phyloP scores from a whole-genome alignment of 1,140 invertebrate species.

The Drosophila suzukii region DNA sequence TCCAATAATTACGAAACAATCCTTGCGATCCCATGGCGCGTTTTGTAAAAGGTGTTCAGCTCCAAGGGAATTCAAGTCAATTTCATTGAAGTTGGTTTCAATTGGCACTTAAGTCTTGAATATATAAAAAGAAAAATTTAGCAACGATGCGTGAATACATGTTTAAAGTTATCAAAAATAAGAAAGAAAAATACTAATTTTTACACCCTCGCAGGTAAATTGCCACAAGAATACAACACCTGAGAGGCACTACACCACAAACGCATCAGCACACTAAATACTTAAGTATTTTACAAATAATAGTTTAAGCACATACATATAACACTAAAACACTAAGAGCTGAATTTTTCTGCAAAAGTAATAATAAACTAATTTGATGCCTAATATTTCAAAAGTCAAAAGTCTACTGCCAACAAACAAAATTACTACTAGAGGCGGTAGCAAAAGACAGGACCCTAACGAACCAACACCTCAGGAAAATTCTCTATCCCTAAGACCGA shows the following conservation, averaged over 20 bases:
- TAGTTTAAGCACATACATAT: background rate
- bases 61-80: background rate
- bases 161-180: background rate
- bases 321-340: too few species aligned
- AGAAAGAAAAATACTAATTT: background rate
- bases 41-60: background rate
- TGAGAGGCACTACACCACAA: background rate
- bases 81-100: background rate
- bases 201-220: background rate
- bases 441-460: background rate
- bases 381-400: background rate
- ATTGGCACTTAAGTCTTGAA: background rate
- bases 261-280: background rate
- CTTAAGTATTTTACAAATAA: background rate
- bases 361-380: slow-evolving; percentile 2
- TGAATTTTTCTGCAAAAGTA: background rate
- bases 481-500: background rate
- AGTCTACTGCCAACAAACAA: background rate
- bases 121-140: background rate
- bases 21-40: background rate
- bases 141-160: too few species aligned
- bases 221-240: background rate
- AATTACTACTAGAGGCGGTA: background rate
- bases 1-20: slow-evolving; percentile 1
- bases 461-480: background rate